These are phyloP conservation scores for Gadopsis bispinosus DNA, from an alignment of 2,797 vertebrate species.

Conservation along the genomic window DNA sequence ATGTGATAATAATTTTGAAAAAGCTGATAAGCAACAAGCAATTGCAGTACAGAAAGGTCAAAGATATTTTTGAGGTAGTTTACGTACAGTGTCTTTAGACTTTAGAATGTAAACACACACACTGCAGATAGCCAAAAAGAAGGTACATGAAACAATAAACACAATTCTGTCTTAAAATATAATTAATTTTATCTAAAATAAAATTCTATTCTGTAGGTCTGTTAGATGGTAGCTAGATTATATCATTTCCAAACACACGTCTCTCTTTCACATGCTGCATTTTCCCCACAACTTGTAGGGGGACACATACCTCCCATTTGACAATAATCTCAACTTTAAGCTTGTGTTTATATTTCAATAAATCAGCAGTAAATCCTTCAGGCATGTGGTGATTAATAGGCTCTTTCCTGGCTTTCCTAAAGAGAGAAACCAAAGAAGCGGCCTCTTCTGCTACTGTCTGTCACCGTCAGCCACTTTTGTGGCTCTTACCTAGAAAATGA, in stretches of 20 bases:
- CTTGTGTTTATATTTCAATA: conserved; percentile 19
- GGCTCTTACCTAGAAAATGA: conserved; percentile 21
- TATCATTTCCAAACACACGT: conserved; percentile 7
- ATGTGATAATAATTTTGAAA: neutral
- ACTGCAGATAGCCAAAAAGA: neutral
- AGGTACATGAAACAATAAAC: neutral
- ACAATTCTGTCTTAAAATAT: neutral
- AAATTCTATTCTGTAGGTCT: neutral
- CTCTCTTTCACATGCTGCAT: conserved; percentile 6
- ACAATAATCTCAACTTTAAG: conserved; percentile 10
- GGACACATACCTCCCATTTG: neutral
- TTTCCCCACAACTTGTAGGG: neutral
- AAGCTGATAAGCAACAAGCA: neutral
- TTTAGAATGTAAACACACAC: neutral
- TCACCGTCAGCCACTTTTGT: conserved; percentile 3
- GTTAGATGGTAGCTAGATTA: neutral
- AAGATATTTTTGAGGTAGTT: neutral
- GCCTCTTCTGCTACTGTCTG: conserved; percentile 29
- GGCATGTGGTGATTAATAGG: conserved; percentile 28
- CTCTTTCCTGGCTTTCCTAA: neutral
- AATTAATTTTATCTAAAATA: neutral
- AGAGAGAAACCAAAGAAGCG: neutral
- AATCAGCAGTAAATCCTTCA: conserved; percentile 27
- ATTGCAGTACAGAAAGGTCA: neutral
- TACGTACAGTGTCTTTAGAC: neutral